Conservation (phyloP, 2,113 vertebrate species). For the Chaetodon auriga region DNA sequence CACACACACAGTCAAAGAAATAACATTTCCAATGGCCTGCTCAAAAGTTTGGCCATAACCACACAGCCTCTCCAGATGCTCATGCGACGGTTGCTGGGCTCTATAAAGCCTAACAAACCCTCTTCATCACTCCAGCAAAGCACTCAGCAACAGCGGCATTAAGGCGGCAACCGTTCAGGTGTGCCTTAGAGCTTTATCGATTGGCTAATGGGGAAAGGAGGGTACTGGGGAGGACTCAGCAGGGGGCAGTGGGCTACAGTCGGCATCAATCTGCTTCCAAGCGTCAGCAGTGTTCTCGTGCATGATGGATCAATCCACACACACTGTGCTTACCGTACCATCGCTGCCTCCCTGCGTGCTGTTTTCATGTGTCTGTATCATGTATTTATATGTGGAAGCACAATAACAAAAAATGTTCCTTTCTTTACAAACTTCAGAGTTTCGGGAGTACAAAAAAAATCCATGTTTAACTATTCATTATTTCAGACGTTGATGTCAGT, state of each 20-base stretch:
- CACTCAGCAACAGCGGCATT: conserved; percentile 24
- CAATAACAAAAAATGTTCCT: not conserved
- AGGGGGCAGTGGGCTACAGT: conserved; percentile 43
- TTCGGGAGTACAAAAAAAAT: not conserved
- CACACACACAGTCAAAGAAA: conserved; percentile 5
- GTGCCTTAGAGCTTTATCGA: conserved; percentile 67
- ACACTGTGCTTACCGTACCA: not conserved
- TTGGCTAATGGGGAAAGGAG: conserved; percentile 45
- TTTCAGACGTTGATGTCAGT: not conserved
- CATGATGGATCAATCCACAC: conserved; percentile 47
- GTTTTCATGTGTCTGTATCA: not conserved
- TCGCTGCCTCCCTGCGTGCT: not conserved
- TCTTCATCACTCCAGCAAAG: conserved; percentile 55
- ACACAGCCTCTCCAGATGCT: conserved; percentile 51
- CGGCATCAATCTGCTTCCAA: conserved; percentile 52
- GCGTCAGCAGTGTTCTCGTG: conserved; percentile 31
- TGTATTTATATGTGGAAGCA: conserved; percentile 1
- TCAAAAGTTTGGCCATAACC: conserved; percentile 42
- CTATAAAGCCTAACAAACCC: conserved; percentile 44
- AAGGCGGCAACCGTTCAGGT: conserved; percentile 56
- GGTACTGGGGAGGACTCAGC: conserved; percentile 2
- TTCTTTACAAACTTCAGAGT: not conserved
- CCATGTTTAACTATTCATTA: not conserved
- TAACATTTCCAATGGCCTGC: conserved; percentile 8
- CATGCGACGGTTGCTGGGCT: conserved; percentile 45